Evolutionary conservation across 1,140 invertebrate species (phyloP).

Genomic region (Zaprionus capensis): DNA sequence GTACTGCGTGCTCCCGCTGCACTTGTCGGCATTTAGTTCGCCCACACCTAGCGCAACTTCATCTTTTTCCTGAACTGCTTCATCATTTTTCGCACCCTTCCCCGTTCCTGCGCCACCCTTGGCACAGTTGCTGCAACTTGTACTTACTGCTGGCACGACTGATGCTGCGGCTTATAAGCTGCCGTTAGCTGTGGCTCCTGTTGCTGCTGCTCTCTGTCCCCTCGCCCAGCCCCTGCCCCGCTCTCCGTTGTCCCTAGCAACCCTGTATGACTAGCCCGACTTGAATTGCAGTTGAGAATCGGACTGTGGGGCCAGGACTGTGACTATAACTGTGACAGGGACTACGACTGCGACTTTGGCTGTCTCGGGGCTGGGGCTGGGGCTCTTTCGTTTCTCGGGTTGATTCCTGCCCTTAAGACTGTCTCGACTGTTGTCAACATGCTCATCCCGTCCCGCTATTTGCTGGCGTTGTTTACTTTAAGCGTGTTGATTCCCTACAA

Average conservation of each 20-base stretch:
- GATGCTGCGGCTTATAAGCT: constrained; percentile 56
- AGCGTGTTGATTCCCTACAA: constrained; percentile 82
- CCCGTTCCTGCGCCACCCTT: constrained; percentile 35
- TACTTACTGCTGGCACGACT: constrained; percentile 33
- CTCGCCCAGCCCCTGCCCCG: constrained; percentile 43
- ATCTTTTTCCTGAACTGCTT: constrained; percentile 74
- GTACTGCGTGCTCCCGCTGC: constrained; percentile 7
- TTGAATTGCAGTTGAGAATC: constrained; percentile 9
- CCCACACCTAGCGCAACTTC: constrained; percentile 67
- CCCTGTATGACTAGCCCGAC: constrained; percentile 3
- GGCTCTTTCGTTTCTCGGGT: constrained; percentile 17
- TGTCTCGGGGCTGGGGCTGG: constrained; percentile 8
- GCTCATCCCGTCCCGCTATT: constrained; percentile 52
- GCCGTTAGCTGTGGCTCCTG: constrained; percentile 31
- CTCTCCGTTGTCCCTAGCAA: not conserved
- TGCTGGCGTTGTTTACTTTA: constrained; percentile 75
- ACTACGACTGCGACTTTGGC: not conserved
- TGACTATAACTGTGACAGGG: not conserved
- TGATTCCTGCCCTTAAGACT: constrained; percentile 64
- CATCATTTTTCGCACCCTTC: constrained; percentile 62
- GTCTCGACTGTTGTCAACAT: constrained; percentile 79
- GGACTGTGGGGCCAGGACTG: not conserved
- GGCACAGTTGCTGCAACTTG: constrained; percentile 18
- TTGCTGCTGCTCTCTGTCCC: constrained; percentile 38
- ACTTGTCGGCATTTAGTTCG: constrained; percentile 70